Evolutionary conservation across 2,797 vertebrate genomes (phyloP).

Genomic region (Phylloscopus collybita): DNA sequence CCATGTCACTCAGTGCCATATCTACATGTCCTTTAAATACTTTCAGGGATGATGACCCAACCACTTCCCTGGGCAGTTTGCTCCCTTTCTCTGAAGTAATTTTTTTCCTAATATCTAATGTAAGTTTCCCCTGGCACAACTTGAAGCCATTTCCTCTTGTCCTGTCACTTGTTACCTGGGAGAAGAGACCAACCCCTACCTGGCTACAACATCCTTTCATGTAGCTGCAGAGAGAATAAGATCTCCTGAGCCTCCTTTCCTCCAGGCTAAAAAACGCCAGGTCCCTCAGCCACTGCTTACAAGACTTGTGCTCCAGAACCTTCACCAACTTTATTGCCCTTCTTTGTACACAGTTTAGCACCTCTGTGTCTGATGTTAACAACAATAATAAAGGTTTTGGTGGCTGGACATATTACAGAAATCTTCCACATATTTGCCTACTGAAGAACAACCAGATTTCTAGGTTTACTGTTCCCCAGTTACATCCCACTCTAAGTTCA

Average conservation of each 20-base stretch:
- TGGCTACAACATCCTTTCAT: rapidly evolving
- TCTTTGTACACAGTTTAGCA: background rate
- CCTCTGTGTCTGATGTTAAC: background rate
- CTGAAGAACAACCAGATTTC: background rate
- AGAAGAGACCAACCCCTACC: background rate
- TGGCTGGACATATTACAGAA: background rate
- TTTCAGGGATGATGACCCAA: background rate
- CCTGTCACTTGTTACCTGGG: background rate
- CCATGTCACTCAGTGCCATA: background rate
- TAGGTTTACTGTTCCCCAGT: background rate
- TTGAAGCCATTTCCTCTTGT: background rate
- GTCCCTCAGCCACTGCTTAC: background rate
- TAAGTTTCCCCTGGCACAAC: background rate
- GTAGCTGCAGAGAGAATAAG: background rate
- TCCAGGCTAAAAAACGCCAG: background rate
- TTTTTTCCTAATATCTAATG: background rate
- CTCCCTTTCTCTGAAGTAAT: background rate
- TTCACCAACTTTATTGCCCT: background rate
- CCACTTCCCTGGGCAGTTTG: background rate
- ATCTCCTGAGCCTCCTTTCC: background rate
- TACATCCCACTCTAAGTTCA: background rate
- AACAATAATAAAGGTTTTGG: background rate
- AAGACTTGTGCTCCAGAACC: background rate
- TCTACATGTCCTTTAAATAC: background rate
- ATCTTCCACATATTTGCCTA: background rate